Conservation (phyloP, 35 echinoderm and acorn worm species). For the Ophioderma brevispina region DNA sequence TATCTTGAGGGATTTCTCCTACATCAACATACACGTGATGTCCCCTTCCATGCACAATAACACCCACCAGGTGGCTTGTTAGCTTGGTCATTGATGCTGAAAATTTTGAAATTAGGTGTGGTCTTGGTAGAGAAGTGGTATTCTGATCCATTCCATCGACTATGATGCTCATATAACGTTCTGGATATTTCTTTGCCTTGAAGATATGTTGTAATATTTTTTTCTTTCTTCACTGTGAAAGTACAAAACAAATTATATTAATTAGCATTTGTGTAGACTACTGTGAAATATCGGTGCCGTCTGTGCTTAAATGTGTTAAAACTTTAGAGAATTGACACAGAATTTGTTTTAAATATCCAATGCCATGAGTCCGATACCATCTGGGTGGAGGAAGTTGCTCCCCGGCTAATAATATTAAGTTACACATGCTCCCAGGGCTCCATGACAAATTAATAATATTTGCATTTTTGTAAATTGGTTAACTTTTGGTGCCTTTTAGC, state of each 20-base stretch:
- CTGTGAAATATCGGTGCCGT: not conserved
- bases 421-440: too few species aligned
- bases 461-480: too few species aligned
- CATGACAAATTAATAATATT: too few species aligned
- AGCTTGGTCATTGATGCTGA: slow-evolving; percentile 25
- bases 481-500: too few species aligned
- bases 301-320: not conserved
- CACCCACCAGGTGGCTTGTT: slow-evolving; percentile 29
- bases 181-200: slow-evolving; percentile 18
- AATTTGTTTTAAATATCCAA: too few species aligned
- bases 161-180: slow-evolving; percentile 42
- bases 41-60: slow-evolving; percentile 30
- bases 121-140: slow-evolving; percentile 24
- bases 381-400: too few species aligned
- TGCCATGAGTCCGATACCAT: too few species aligned
- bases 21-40: slow-evolving; percentile 38
- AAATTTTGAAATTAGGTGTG: slow-evolving; percentile 1
- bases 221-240: slow-evolving; percentile 40
- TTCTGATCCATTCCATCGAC: slow-evolving; percentile 64
- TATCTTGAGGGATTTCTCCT: slow-evolving; percentile 43
- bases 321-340: not conserved
- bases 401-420: too few species aligned
- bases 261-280: not conserved
- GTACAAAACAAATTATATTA: not conserved
- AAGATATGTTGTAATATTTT: slow-evolving; percentile 55